Evolutionary conservation across 2,113 vertebrate genomes (phyloP).

Genomic region (Oncorhynchus mykiss): DNA sequence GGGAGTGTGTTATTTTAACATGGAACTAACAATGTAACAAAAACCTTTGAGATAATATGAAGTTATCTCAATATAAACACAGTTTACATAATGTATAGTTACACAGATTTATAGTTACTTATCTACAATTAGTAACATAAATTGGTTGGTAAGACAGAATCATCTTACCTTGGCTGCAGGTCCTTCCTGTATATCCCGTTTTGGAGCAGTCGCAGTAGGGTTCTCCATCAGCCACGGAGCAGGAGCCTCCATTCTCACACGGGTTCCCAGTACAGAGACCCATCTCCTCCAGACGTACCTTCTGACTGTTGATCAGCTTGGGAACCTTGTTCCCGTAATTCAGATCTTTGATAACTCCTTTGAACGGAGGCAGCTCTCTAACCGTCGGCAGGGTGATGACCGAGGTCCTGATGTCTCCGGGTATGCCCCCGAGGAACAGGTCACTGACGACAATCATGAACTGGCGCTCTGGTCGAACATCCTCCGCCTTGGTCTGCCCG

Average conservation of each 20-base stretch:
- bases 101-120: background rate
- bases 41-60: background rate
- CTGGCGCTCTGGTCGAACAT: conserved; percentile 86
- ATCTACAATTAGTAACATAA: background rate
- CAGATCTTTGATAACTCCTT: conserved; percentile 90
- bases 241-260: conserved; percentile 93
- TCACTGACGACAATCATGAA: conserved; percentile 95
- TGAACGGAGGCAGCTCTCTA: conserved; percentile 81
- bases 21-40: background rate
- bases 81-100: background rate
- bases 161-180: conserved; percentile 94
- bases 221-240: conserved; percentile 88
- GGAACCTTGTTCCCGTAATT: conserved; percentile 90
- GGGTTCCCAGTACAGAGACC: conserved; percentile 89
- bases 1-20: too few relatives aligned
- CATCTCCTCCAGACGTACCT: conserved; percentile 86
- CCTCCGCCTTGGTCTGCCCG: conserved; percentile 78
- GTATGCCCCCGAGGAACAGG: conserved; percentile 92
- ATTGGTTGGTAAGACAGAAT: background rate
- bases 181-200: conserved; percentile 89
- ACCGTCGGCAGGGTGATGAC: conserved; percentile 86
- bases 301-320: conserved; percentile 85
- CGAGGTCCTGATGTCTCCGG: conserved; percentile 84
- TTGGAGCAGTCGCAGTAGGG: conserved; percentile 92
- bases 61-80: background rate